Conservation (phyloP, 2,888 invertebrate species). For the Metopia argyrocephala region DNA sequence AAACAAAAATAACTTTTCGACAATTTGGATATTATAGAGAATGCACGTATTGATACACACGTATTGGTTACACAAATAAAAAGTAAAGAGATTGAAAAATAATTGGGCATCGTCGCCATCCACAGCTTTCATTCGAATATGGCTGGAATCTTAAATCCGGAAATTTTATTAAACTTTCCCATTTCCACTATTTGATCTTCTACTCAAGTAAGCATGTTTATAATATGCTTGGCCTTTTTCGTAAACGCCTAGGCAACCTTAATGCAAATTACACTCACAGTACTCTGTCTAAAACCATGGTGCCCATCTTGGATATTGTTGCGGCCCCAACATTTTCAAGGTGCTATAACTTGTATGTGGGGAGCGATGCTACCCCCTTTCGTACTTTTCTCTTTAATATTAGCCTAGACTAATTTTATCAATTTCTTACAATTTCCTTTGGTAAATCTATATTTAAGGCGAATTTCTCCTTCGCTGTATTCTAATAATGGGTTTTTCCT, state of each 20-base stretch:
- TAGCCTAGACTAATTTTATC: background rate
- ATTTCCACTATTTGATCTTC: background rate
- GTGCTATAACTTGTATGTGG: too few relatives aligned
- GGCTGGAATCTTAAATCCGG: too few relatives aligned
- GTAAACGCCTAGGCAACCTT: constrained; percentile 1
- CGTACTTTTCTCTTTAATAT: constrained; percentile 5
- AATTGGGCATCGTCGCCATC: too few relatives aligned
- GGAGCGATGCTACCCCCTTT: constrained; percentile 8
- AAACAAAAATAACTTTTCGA: too few relatives aligned
- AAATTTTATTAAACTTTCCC: constrained; percentile 37
- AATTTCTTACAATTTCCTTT: too few relatives aligned
- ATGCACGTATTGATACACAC: too few relatives aligned
- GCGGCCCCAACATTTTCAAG: constrained; percentile 7
- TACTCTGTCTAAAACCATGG: constrained; percentile 11
- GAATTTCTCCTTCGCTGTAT: background rate
- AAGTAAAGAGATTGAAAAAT: too few relatives aligned
- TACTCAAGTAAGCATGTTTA: background rate
- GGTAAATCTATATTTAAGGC: too few relatives aligned
- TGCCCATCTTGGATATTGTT: background rate
- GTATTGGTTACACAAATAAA: too few relatives aligned
- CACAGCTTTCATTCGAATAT: too few relatives aligned
- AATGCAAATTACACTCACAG: constrained; percentile 2
- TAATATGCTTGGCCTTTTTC: background rate
- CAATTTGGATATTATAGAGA: too few relatives aligned
- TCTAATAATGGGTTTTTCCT: background rate